Evolutionary conservation across 2,797 vertebrate species (phyloP).

Genomic region (Phalloptychus januarius): DNA sequence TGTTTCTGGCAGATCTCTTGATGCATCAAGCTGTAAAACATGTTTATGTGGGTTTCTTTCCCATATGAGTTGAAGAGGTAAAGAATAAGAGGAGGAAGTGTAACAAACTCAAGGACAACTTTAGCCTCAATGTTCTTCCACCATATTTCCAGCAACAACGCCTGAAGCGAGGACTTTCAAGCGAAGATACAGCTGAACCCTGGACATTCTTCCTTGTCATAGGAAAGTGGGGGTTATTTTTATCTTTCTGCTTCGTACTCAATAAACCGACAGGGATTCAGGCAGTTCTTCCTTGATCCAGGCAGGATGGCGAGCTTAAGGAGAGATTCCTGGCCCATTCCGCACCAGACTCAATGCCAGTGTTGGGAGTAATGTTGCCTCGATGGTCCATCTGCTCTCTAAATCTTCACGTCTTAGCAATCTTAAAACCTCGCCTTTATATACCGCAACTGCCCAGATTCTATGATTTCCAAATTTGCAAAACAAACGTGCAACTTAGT

Average conservation of each 20-base stretch:
- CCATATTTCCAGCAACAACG: constrained; percentile 22
- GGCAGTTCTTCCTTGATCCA: constrained; percentile 53
- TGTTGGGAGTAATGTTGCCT: constrained; percentile 12
- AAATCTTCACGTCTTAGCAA: constrained; percentile 13
- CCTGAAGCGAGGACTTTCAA: constrained; percentile 43
- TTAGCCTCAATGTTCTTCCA: constrained; percentile 33
- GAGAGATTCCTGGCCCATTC: constrained; percentile 45
- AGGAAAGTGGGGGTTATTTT: constrained; percentile 58
- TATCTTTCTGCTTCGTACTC: constrained; percentile 51
- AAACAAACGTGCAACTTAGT: constrained; percentile 5
- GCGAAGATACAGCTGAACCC: constrained; percentile 56
- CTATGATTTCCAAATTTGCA: neutral
- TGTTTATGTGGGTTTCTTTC: constrained; percentile 7
- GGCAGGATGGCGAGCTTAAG: constrained; percentile 47
- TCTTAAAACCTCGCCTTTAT: neutral
- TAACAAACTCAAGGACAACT: constrained; percentile 36
- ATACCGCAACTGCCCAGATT: neutral
- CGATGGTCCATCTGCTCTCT: constrained; percentile 20
- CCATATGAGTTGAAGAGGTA: neutral
- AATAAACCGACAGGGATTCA: constrained; percentile 51
- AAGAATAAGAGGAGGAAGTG: constrained; percentile 9
- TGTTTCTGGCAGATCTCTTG: neutral
- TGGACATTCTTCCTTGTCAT: constrained; percentile 66
- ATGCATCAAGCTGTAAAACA: neutral
- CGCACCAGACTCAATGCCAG: constrained; percentile 21